Percentiles rank a stretch among this genome's conserved stretches.
These are phyloP conservation scores for Lordiphosa clarofinis DNA, from an alignment of 1,140 invertebrate species.

Conservation along the genomic window DNA sequence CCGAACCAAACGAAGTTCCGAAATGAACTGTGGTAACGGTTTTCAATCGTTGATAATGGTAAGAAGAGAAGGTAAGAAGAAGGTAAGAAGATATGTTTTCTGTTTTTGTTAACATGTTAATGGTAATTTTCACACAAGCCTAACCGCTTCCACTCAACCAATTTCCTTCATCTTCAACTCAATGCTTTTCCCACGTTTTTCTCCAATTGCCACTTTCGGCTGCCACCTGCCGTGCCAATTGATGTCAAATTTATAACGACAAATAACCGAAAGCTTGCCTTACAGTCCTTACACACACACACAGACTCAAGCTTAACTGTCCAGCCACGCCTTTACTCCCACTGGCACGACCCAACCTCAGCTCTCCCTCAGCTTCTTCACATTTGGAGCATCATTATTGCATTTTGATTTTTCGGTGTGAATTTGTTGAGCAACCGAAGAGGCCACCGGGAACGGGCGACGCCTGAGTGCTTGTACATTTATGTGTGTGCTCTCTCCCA, in stretches of 20 bases:
- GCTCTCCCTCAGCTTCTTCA: constrained; percentile 30
- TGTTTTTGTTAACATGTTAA: too few relatives aligned
- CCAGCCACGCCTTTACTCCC: constrained; percentile 4
- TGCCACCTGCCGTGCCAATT: constrained; percentile 62
- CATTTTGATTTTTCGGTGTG: constrained; percentile 73
- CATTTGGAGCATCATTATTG: constrained; percentile 72
- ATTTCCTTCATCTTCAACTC: constrained; percentile 19
- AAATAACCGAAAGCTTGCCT: constrained; percentile 60
- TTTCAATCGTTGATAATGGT: too few relatives aligned
- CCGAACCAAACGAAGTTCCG: too few relatives aligned
- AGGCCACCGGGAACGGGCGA: constrained; percentile 7
- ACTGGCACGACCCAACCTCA: background rate
- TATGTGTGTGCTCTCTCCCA: constrained; percentile 9
- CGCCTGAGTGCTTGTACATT: constrained; percentile 7
- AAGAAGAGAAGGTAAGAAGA: too few relatives aligned
- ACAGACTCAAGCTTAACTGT: constrained; percentile 9
- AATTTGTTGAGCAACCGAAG: constrained; percentile 47
- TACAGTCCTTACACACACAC: constrained; percentile 35
- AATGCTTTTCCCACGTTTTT: background rate
- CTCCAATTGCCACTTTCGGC: constrained; percentile 17
- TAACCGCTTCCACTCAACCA: background rate
- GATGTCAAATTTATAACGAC: constrained; percentile 74
- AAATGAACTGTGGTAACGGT: too few relatives aligned
- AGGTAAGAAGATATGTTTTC: too few relatives aligned
- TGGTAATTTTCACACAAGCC: background rate